A percentile compares a stretch with the other conserved stretches of the same genome.
Conservation (phyloP, 2,113 vertebrate genomes). For the Mola mola region DNA sequence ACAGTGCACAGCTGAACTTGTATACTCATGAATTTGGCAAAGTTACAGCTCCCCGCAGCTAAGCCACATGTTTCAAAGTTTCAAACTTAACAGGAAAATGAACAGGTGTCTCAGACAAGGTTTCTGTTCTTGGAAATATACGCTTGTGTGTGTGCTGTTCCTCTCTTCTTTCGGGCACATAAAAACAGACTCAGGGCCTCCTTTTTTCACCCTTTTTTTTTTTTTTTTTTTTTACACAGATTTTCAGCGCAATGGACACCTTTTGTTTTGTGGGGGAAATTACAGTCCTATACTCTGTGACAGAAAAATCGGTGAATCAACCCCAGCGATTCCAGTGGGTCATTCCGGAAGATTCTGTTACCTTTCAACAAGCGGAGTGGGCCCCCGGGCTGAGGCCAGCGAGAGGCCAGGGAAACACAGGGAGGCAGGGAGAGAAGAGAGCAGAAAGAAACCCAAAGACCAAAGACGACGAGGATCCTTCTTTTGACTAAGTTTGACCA, state of each 20-base stretch:
- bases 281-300: constrained; percentile 62
- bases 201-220: constrained; percentile 3
- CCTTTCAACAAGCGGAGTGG: constrained; percentile 74
- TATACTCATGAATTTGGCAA: constrained; percentile 72
- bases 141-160: constrained; percentile 23
- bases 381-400: constrained; percentile 72
- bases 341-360: constrained; percentile 80
- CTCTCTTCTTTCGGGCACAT: constrained; percentile 61
- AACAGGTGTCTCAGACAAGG: constrained; percentile 78
- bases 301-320: constrained; percentile 76
- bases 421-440: constrained; percentile 32
- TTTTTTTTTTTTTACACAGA: constrained; percentile 39
- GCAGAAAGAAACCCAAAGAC: constrained; percentile 25
- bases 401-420: constrained; percentile 61
- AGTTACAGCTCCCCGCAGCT: constrained; percentile 63
- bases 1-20: constrained; percentile 75
- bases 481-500: constrained; percentile 29
- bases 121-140: constrained; percentile 60
- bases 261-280: constrained; percentile 43
- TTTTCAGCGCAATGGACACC: constrained; percentile 69
- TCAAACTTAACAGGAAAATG: constrained; percentile 68
- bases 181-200: constrained; percentile 52
- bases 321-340: constrained; percentile 68
- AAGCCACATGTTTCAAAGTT: constrained; percentile 78
- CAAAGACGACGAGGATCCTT: constrained; percentile 12